Evolutionary conservation across 2,888 invertebrate genomes (phyloP).

Genomic region (Cyaniris semiargus): DNA sequence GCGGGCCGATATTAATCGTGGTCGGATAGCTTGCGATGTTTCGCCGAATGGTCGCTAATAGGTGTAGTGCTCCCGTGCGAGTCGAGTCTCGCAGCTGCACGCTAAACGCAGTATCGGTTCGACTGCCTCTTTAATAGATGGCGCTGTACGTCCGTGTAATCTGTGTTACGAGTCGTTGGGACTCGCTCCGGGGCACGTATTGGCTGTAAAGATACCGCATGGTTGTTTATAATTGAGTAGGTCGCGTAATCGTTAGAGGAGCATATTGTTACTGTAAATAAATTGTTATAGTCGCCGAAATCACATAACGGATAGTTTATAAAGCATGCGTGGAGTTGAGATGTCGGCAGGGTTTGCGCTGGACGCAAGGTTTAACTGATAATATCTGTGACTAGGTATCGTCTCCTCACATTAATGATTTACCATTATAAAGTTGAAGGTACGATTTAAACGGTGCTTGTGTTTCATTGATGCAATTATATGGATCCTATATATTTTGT

Average conservation of each 20-base stretch:
- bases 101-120: background rate
- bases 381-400: background rate
- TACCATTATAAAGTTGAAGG: background rate
- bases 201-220: constrained; percentile 21
- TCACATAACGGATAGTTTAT: constrained; percentile 36
- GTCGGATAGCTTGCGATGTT: constrained; percentile 32
- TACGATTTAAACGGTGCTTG: background rate
- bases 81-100: background rate
- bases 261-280: constrained; percentile 42
- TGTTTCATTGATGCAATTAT: background rate
- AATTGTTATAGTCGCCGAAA: constrained; percentile 28
- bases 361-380: constrained; percentile 35
- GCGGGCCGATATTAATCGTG: constrained; percentile 4
- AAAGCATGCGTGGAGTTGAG: constrained; percentile 27
- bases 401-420: constrained; percentile 6
- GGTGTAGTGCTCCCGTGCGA: background rate
- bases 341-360: constrained; percentile 34
- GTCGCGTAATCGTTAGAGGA: constrained; percentile 31
- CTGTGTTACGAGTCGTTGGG: background rate
- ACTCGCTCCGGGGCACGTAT: background rate
- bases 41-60: background rate
- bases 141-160: background rate
- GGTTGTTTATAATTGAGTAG: constrained; percentile 24
- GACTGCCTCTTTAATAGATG: background rate
- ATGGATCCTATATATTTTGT: background rate